Percentiles rank a stretch among this genome's conserved stretches.
phyloP scores from a whole-genome alignment of 2,888 invertebrate species.

The Eupithecia insigniata region DNA sequence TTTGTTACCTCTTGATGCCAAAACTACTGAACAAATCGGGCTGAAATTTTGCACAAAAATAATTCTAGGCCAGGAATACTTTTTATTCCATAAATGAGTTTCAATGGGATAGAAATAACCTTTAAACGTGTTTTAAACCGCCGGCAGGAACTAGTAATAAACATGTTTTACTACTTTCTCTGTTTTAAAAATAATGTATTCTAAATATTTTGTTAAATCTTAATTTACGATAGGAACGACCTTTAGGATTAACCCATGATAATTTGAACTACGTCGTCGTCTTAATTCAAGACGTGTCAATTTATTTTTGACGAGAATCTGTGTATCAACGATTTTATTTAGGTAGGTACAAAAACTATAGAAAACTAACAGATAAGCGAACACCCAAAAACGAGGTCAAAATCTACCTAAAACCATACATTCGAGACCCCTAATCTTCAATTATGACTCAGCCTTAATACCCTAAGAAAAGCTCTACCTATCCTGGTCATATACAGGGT shows the following conservation, averaged over 20 bases:
- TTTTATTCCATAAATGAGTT: no score
- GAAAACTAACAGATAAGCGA: not conserved
- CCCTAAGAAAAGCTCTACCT: slow-evolving; percentile 13
- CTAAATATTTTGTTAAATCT: no score
- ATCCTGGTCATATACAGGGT: slow-evolving; percentile 16
- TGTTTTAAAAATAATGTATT: no score
- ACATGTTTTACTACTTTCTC: no score
- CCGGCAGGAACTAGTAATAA: no score
- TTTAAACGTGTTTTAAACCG: no score
- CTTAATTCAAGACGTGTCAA: no score
- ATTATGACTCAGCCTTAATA: slow-evolving; percentile 19
- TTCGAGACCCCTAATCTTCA: slow-evolving; percentile 16
- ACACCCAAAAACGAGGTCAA: slow-evolving; percentile 9
- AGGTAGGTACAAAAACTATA: not conserved
- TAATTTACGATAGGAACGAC: no score
- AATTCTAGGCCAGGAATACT: no score
- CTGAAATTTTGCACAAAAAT: not conserved
- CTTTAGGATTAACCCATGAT: no score
- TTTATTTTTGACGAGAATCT: no score
- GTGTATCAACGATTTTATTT: not conserved
- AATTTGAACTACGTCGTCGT: not conserved
- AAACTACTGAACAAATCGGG: not conserved
- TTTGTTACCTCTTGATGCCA: not conserved
- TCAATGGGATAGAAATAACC: no score
- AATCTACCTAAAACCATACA: slow-evolving; percentile 12